Conservation (phyloP, 2,888 invertebrate genomes). For the Lycocerus yunnanus region DNA sequence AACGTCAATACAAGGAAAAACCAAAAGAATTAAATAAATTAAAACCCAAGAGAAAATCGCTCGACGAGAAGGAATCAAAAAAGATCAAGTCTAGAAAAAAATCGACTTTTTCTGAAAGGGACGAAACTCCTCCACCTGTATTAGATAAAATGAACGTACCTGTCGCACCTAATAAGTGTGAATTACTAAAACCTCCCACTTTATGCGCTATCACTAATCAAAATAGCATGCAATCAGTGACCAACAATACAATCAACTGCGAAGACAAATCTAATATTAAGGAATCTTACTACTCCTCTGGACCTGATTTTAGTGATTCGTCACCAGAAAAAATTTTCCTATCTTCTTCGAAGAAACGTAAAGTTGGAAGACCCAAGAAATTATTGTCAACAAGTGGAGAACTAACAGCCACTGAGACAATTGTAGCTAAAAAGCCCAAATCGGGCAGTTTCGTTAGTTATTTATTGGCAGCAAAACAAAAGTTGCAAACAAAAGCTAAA, state of each 20-base stretch:
- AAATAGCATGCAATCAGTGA: constrained; percentile 16
- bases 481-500: constrained; percentile 58
- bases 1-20: constrained; percentile 81
- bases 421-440: constrained; percentile 80
- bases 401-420: constrained; percentile 74
- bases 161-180: constrained; percentile 41
- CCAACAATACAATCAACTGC: not conserved
- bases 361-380: constrained; percentile 81
- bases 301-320: constrained; percentile 42
- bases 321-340: constrained; percentile 38
- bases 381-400: constrained; percentile 60
- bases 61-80: constrained; percentile 47
- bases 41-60: constrained; percentile 54
- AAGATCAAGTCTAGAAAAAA: constrained; percentile 59
- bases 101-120: constrained; percentile 47
- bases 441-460: constrained; percentile 70
- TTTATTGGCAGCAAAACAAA: constrained; percentile 67
- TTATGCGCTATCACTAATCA: constrained; percentile 43
- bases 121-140: constrained; percentile 47
- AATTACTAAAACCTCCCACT: constrained; percentile 54
- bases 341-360: constrained; percentile 70
- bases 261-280: constrained; percentile 4
- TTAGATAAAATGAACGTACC: constrained; percentile 49
- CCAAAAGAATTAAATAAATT: constrained; percentile 80
- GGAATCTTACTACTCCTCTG: constrained; percentile 24